Base-by-base conservation (phyloP, 2,888 invertebrate species). In the Pollenia angustigena region DNA sequence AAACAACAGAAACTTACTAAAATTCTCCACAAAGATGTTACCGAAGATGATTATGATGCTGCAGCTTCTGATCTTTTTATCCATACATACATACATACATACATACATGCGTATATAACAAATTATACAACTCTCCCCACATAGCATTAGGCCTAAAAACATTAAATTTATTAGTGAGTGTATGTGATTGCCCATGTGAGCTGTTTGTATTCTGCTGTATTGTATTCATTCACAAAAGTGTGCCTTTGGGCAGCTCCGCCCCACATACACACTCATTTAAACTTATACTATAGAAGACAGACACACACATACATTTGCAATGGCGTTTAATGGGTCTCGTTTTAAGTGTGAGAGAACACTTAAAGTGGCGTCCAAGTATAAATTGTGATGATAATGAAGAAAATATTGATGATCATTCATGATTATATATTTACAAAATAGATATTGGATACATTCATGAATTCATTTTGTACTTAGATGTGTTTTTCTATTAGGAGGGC, bases 211-310 rank as follows among this genome's bases (percentile, higher is more conserved):
- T 40, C 12, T 56, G 18, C 32, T n/a, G 48, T 23, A 52, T 52
- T 81, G 56, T 56, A 90, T 92, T 92, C 92, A 92, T 92, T 92
- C 92, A 92, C 90, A 92, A 92, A 92, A 91, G 89, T 91, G 89
- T 90, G 91, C 92, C 91, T 90, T 80, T 89, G 90, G 91, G 91
- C 92, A 92, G 91, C 92, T 92, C 92, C 92, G 92, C 92, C 92
- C 92, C 91, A 91, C 85, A 80, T 84, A 88, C 87, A 82, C 71
- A 71, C 72, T 88, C 78, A 75, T 75, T 32, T 32, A 32, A 32
- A 32, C 6, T 6, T 32, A 32, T 6, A 32, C 32, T 32, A 32
- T 32, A 32, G 32, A 4, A 32, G 4, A 32, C 4, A 32, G 4
- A 32, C 4, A 32, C 6, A 32, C 32, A 46, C 23, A 79, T 64